phyloP scores from a whole-genome alignment of 2,113 vertebrate genomes.

The Nicator chloris region DNA sequence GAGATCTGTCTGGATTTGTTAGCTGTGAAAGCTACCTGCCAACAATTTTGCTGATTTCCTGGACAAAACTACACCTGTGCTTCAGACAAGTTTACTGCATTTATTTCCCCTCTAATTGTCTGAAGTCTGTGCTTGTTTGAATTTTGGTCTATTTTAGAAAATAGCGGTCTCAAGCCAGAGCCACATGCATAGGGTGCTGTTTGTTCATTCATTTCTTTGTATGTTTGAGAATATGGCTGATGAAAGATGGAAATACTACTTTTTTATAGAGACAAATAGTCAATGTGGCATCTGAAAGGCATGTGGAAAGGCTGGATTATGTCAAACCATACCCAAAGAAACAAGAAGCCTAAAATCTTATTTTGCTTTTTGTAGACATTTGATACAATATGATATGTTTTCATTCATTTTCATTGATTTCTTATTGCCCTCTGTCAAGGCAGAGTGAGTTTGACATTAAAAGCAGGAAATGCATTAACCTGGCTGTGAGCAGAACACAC shows the following conservation, averaged over 20 bases:
- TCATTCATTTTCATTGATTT: conserved; percentile 40
- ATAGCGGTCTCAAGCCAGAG: background rate
- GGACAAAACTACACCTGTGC: conserved; percentile 41
- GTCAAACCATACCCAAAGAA: background rate
- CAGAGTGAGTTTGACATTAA: background rate
- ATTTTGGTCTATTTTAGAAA: background rate
- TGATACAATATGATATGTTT: background rate
- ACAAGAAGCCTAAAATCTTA: background rate
- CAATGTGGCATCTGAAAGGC: conserved; percentile 6
- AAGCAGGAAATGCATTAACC: background rate
- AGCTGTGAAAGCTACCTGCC: conserved; percentile 52
- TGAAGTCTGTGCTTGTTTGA: background rate
- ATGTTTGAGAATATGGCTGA: background rate
- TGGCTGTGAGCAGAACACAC: background rate
- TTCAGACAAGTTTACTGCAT: background rate
- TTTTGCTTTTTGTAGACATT: background rate
- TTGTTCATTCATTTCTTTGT: conserved; percentile 2
- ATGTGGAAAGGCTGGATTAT: background rate
- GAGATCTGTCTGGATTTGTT: conserved; percentile 41
- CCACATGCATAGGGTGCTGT: background rate
- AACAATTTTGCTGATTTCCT: conserved; percentile 36
- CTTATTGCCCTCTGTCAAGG: background rate
- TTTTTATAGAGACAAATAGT: background rate
- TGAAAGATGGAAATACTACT: conserved; percentile 4
- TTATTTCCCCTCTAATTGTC: background rate